phyloP scores from a whole-genome alignment of 1,140 invertebrate genomes.

The Apolygus lucorum region DNA sequence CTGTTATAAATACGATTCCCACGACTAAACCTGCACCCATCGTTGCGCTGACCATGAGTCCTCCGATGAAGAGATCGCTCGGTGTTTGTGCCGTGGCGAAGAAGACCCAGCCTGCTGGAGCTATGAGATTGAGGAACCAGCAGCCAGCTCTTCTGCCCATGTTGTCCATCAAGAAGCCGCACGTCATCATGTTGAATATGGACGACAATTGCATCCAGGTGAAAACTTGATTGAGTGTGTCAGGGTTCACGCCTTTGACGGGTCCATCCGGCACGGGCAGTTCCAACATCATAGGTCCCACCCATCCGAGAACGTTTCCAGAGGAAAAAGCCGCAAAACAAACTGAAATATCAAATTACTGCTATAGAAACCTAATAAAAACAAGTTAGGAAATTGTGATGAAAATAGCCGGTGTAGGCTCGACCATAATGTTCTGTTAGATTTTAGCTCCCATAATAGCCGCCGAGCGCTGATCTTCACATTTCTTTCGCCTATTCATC shows the following conservation, averaged over 20 bases:
- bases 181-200: neutral
- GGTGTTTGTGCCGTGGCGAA: neutral
- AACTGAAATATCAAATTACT: too few relatives aligned
- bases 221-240: too few relatives aligned
- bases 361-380: too few relatives aligned
- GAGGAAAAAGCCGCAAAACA: neutral
- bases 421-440: too few relatives aligned
- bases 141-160: neutral
- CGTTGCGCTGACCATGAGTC: neutral
- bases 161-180: neutral
- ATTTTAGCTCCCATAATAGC: too few relatives aligned
- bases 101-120: neutral
- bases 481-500: too few relatives aligned
- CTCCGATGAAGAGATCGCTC: neutral
- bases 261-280: too few relatives aligned
- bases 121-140: neutral
- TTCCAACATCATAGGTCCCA: neutral
- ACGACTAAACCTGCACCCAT: neutral
- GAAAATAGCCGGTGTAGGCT: too few relatives aligned
- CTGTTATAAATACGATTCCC: neutral
- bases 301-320: neutral
- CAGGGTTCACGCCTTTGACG: too few relatives aligned
- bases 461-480: too few relatives aligned
- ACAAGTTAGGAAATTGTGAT: too few relatives aligned
- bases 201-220: neutral